These are phyloP conservation scores for Drosophila affinis DNA, from an alignment of 2,888 invertebrate genomes.

Conservation along the genomic window DNA sequence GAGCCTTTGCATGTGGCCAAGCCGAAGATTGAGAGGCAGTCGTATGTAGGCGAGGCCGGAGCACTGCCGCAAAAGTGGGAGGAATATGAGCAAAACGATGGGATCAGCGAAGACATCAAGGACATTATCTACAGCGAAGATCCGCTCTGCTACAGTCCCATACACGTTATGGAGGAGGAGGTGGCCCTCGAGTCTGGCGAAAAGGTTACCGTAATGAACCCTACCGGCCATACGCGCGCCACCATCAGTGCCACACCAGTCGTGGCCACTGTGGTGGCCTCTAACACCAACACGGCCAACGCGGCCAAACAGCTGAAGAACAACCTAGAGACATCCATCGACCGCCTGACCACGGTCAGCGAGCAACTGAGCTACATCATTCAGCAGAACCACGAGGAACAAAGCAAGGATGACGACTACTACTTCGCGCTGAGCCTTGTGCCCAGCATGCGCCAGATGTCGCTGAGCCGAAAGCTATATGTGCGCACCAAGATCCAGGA, in stretches of 20 bases:
- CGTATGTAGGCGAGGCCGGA: constrained; percentile 40
- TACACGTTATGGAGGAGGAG: constrained; percentile 70
- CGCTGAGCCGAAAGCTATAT: constrained; percentile 63
- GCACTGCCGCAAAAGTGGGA: constrained; percentile 71
- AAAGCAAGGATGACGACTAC: constrained; percentile 63
- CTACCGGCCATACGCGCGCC: not conserved
- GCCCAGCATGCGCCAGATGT: constrained; percentile 63
- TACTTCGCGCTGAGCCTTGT: constrained; percentile 68
- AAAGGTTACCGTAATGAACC: constrained; percentile 54
- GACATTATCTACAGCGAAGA: constrained; percentile 70
- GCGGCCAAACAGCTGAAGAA: constrained; percentile 67
- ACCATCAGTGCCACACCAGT: constrained; percentile 35
- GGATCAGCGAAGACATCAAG: constrained; percentile 65
- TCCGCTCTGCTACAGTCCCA: constrained; percentile 67
- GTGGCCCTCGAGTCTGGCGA: constrained; percentile 49
- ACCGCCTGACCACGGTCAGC: constrained; percentile 61
- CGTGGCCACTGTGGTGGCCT: constrained; percentile 64
- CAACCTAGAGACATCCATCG: constrained; percentile 66
- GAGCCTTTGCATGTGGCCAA: constrained; percentile 62
- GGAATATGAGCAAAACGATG: constrained; percentile 68
- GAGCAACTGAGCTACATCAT: constrained; percentile 65
- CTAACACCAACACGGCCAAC: constrained; percentile 21
- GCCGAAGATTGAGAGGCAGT: constrained; percentile 52
- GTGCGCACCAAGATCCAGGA: constrained; percentile 70
- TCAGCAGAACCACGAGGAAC: constrained; percentile 69